These are phyloP conservation scores for Hesperia comma DNA, from an alignment of 2,888 invertebrate species.

Conservation along the genomic window DNA sequence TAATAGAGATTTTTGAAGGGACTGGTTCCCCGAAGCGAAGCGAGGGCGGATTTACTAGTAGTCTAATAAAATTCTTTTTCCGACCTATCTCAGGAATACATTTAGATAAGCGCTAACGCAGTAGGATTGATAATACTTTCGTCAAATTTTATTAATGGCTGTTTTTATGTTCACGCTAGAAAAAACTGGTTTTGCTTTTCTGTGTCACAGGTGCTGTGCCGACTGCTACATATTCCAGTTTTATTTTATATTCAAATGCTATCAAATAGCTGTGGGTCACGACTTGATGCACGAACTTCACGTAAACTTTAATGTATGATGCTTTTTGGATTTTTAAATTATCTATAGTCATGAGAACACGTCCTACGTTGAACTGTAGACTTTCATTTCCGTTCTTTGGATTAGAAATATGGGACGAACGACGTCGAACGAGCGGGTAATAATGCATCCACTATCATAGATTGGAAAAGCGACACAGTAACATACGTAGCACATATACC, in stretches of 20 bases:
- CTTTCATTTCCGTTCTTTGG: slow-evolving; percentile 36
- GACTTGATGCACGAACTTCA: slow-evolving; percentile 10
- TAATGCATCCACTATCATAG: slow-evolving; percentile 30
- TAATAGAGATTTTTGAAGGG: too few species aligned
- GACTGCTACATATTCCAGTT: slow-evolving; percentile 21
- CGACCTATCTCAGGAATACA: slow-evolving; percentile 19
- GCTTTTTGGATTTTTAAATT: slow-evolving; percentile 27
- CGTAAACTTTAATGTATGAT: slow-evolving; percentile 25
- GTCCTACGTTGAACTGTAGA: slow-evolving; percentile 23
- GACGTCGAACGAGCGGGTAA: slow-evolving; percentile 22
- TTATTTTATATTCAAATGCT: slow-evolving; percentile 28
- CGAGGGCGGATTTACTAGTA: too few species aligned
- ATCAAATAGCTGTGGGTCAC: slow-evolving; percentile 25
- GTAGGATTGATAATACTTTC: slow-evolving; percentile 29
- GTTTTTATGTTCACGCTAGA: slow-evolving; percentile 27
- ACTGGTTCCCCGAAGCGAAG: too few species aligned
- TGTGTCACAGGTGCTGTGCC: not conserved
- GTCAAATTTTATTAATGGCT: slow-evolving; percentile 20
- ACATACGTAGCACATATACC: not conserved
- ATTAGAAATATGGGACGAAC: slow-evolving; percentile 33
- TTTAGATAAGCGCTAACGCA: slow-evolving; percentile 24
- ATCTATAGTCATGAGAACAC: slow-evolving; percentile 20
- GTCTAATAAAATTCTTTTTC: slow-evolving; percentile 24
- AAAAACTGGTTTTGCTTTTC: slow-evolving; percentile 32
- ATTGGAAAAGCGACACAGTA: slow-evolving; percentile 25